Percentiles rank a stretch among this genome's conserved stretches.
Evolutionary conservation across 2,888 invertebrate genomes (phyloP).

Genomic region (Agrilus mali): DNA sequence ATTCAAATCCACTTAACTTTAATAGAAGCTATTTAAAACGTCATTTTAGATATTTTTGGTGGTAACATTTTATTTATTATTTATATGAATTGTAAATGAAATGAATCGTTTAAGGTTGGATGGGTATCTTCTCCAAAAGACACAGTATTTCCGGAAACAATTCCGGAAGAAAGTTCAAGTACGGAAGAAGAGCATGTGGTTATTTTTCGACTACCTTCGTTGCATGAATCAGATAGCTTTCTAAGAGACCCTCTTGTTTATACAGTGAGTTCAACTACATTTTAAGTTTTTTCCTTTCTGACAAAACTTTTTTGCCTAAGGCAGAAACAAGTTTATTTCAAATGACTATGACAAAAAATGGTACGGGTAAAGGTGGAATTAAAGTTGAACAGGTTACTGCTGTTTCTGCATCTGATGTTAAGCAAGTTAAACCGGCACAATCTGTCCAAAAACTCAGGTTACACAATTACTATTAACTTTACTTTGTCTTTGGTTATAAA

Average conservation of each 20-base stretch:
- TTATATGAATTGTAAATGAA: not conserved
- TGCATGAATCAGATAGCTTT: constrained; percentile 56
- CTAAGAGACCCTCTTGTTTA: constrained; percentile 68
- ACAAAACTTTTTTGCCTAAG: constrained; percentile 25
- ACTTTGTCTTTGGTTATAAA: too few relatives aligned
- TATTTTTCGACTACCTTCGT: constrained; percentile 71
- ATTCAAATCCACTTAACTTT: too few relatives aligned
- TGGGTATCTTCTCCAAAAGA: constrained; percentile 84
- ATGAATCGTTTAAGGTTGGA: constrained; percentile 35
- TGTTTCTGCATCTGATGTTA: constrained; percentile 31
- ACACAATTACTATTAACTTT: not conserved
- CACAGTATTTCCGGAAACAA: constrained; percentile 80
- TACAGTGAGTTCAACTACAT: constrained; percentile 41
- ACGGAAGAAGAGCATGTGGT: constrained; percentile 88
- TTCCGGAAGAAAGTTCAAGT: constrained; percentile 85
- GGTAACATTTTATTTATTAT: too few relatives aligned
- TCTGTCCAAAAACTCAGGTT: constrained; percentile 51
- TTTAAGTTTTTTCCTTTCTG: not conserved
- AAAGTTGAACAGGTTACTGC: constrained; percentile 38
- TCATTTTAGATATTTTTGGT: too few relatives aligned
- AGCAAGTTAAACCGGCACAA: constrained; percentile 36
- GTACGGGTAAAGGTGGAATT: constrained; percentile 34
- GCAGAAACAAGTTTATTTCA: constrained; percentile 72
- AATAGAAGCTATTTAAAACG: too few relatives aligned
- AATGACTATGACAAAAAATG: constrained; percentile 39